phyloP scores from a whole-genome alignment of 2,888 invertebrate species.

The Hermaeophaga mercurialis region DNA sequence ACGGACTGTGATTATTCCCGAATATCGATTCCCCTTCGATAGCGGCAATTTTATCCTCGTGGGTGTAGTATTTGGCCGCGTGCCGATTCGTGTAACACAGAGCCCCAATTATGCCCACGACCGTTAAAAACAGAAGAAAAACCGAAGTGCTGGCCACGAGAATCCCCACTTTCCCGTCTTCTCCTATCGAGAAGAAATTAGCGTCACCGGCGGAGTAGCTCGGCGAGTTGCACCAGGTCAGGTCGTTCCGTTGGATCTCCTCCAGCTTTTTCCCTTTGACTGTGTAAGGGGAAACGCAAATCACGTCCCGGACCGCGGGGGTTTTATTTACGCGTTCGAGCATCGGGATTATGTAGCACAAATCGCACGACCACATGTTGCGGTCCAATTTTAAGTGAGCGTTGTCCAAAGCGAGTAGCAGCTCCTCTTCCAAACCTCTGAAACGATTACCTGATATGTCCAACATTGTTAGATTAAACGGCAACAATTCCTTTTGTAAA shows the following conservation, averaged over 20 bases:
- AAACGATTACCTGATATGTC: conserved; percentile 77
- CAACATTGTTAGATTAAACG: conserved; percentile 64
- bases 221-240: conserved; percentile 62
- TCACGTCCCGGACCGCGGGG: conserved; percentile 60
- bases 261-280: conserved; percentile 61
- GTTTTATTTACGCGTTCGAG: conserved; percentile 64
- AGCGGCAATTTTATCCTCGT: conserved; percentile 68
- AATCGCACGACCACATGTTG: conserved; percentile 73
- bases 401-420: conserved; percentile 53
- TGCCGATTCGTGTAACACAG: conserved; percentile 72
- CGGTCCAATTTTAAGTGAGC: conserved; percentile 59
- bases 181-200: conserved; percentile 56
- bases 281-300: conserved; percentile 65
- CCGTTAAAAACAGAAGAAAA: conserved; percentile 60
- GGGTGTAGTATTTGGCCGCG: conserved; percentile 80
- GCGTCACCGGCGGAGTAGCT: conserved; percentile 63
- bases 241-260: conserved; percentile 52
- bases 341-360: conserved; percentile 67
- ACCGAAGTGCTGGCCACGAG: conserved; percentile 64
- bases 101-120: conserved; percentile 58
- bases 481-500: conserved; percentile 61
- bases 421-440: conserved; percentile 64
- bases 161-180: conserved; percentile 62
- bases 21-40: conserved; percentile 57
- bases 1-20: conserved; percentile 56